A percentile compares a stretch with the other conserved stretches of the same genome.
phyloP scores from a whole-genome alignment of 1,140 invertebrate species.

The Macrobrachium nipponense region DNA sequence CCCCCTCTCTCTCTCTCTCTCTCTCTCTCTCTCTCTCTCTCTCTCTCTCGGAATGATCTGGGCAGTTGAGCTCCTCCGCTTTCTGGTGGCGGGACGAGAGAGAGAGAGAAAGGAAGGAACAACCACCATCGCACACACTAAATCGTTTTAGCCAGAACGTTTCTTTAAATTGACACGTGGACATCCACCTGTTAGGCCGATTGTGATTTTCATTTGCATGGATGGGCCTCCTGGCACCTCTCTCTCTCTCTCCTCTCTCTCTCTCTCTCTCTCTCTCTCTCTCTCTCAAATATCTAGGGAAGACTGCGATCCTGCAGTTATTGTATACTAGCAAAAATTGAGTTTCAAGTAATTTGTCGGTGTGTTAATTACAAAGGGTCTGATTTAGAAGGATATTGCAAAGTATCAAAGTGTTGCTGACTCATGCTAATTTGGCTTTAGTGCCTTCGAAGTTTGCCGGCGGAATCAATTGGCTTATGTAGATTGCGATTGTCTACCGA shows the following conservation, averaged over 20 bases:
- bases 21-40: slow-evolving; percentile 28
- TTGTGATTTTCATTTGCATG: slow-evolving; percentile 53
- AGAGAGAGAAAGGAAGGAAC: background rate
- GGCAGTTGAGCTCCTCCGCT: background rate
- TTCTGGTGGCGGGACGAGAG: background rate
- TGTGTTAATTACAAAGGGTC: no score
- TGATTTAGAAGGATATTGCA: no score
- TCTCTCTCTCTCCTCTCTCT: background rate
- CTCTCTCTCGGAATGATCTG: background rate
- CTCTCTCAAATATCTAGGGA: no score
- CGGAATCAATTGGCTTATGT: no score
- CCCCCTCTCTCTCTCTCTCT: slow-evolving; percentile 13
- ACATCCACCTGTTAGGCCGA: slow-evolving; percentile 35
- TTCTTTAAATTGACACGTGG: slow-evolving; percentile 51
- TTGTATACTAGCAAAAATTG: no score
- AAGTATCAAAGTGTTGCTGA: no score
- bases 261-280: background rate
- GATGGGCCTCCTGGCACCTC: slow-evolving; percentile 14
- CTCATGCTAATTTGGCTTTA: no score
- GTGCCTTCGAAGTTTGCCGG: no score
- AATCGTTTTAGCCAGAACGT: slow-evolving; percentile 30
- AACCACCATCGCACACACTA: background rate
- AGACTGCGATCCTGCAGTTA: no score
- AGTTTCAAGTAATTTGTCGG: no score
- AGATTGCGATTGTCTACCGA: no score